Evolutionary conservation across 2,113 vertebrate genomes (phyloP).

Genomic region (Pedionomus torquatus): DNA sequence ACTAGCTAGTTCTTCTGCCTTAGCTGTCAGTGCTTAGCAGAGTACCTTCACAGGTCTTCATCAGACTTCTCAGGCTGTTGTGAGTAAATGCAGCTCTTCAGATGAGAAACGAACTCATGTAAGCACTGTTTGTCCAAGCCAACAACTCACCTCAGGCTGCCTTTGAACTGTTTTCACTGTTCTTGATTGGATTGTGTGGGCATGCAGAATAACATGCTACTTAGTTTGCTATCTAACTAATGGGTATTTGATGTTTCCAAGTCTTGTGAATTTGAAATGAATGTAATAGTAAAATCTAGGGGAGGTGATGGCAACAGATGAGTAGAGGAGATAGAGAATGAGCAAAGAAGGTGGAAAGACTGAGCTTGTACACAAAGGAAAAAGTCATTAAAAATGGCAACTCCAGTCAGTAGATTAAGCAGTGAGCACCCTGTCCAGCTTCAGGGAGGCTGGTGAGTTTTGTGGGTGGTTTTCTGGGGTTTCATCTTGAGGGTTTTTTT

Average conservation of each 20-base stretch:
- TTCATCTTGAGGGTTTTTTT: not conserved
- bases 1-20: not conserved
- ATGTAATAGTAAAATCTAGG: not conserved
- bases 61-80: not conserved
- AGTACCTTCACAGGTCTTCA: not conserved
- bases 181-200: conserved; percentile 10
- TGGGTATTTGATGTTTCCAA: conserved; percentile 31
- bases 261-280: not conserved
- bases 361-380: not conserved
- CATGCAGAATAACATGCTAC: not conserved
- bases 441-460: not conserved
- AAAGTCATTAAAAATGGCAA: not conserved
- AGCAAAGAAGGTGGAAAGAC: not conserved
- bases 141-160: not conserved
- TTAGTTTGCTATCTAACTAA: conserved; percentile 18
- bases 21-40: not conserved
- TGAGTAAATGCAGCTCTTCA: not conserved
- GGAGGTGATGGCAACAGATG: not conserved
- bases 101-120: not conserved
- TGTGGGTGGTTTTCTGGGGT: fast-evolving
- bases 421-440: not conserved
- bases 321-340: not conserved
- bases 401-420: not conserved
- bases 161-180: conserved; percentile 11
- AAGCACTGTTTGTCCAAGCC: not conserved